Evolutionary conservation across 2,113 vertebrate genomes (phyloP).

Genomic region (Glareola pratincola): DNA sequence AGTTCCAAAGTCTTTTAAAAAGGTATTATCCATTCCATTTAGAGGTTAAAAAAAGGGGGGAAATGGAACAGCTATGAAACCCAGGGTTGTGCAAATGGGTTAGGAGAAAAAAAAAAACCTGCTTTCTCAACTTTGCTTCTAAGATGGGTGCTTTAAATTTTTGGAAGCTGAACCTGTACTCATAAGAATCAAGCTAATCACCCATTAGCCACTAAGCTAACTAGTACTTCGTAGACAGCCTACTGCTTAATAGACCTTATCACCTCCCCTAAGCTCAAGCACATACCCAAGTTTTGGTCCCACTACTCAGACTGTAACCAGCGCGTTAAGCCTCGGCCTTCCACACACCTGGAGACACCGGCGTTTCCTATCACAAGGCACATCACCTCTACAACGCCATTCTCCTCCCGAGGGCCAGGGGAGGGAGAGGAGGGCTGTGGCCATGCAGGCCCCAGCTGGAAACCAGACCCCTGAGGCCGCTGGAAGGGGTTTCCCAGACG

Average conservation of each 20-base stretch:
- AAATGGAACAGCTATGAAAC: neutral
- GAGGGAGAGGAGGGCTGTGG: accelerated
- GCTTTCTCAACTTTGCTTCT: neutral
- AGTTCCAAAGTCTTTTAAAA: neutral
- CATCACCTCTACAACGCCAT: accelerated
- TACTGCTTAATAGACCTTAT: neutral
- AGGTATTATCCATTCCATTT: neutral
- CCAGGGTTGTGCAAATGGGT: neutral
- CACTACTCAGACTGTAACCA: neutral
- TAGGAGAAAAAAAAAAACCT: neutral
- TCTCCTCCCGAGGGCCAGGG: neutral
- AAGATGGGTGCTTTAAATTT: neutral
- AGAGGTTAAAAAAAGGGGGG: accelerated
- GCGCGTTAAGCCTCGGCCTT: accelerated
- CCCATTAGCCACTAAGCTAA: too few species aligned
- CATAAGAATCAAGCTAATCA: neutral
- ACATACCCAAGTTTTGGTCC: accelerated
- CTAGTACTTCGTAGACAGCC: too few species aligned
- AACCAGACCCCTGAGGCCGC: accelerated
- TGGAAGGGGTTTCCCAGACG: accelerated
- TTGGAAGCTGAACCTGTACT: neutral
- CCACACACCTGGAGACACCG: accelerated
- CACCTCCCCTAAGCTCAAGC: neutral
- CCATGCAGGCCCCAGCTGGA: neutral
- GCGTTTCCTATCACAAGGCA: accelerated